Conservation (phyloP, 2,888 invertebrate species). For the Salticus scenicus region DNA sequence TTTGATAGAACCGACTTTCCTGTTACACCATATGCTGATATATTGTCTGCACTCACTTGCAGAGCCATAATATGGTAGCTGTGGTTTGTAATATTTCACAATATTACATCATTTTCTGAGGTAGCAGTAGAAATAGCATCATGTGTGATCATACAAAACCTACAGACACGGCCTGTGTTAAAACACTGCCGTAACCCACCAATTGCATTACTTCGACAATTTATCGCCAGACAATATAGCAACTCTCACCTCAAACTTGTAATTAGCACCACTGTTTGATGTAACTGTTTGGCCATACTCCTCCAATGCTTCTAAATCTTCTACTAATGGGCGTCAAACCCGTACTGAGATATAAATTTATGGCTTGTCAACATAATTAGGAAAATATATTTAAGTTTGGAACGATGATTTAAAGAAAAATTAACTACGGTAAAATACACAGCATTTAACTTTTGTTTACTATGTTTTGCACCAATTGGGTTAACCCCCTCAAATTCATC, state of each 20-base stretch:
- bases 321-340: background rate
- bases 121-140: no score
- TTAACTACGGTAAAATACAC: background rate
- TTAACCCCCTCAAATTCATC: background rate
- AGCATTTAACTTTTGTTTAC: constrained; percentile 1
- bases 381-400: constrained; percentile 8
- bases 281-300: background rate
- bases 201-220: background rate
- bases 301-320: background rate
- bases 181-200: background rate
- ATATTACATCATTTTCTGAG: no score
- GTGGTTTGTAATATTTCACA: background rate
- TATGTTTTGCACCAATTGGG: background rate
- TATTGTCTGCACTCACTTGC: background rate
- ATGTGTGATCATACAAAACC: no score
- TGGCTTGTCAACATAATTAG: background rate
- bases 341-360: background rate
- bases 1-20: background rate
- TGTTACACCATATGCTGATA: no score
- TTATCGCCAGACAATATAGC: no score
- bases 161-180: background rate
- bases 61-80: background rate
- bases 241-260: constrained; percentile 2
- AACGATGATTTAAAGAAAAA: background rate
- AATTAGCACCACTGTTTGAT: background rate